These are phyloP conservation scores for Corydoras sp. DNA, from an alignment of 2,113 vertebrate genomes.

Conservation along the genomic window DNA sequence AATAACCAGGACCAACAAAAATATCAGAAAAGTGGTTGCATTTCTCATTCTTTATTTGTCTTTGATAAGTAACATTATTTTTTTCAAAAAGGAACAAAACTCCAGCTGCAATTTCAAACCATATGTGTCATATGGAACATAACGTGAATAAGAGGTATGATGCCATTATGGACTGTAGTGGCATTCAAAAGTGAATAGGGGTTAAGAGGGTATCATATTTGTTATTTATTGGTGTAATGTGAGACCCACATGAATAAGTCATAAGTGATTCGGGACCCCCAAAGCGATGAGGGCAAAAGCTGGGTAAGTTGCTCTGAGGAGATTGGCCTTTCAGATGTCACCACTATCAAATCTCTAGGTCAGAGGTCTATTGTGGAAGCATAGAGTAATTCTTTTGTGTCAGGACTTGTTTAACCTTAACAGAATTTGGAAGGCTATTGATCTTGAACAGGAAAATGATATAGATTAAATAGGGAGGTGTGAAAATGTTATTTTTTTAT, in stretches of 20 bases:
- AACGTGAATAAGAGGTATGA: slow-evolving; percentile 33
- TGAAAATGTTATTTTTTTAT: too few species aligned
- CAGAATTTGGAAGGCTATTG: neutral
- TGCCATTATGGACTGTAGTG: slow-evolving; percentile 23
- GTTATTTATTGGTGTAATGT: slow-evolving; percentile 50
- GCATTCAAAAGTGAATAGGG: slow-evolving; percentile 32
- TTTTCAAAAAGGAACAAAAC: neutral
- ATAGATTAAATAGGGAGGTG: neutral
- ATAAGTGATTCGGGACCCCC: slow-evolving; percentile 52
- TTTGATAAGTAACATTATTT: neutral
- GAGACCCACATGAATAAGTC: slow-evolving; percentile 59
- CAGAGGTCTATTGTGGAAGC: slow-evolving; percentile 50
- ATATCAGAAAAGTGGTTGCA: slow-evolving; percentile 6
- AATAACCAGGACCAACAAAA: slow-evolving; percentile 1
- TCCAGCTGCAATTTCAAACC: slow-evolving; percentile 10
- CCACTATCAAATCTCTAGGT: slow-evolving; percentile 50
- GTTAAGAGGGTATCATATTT: slow-evolving; percentile 52
- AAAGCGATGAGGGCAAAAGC: slow-evolving; percentile 32
- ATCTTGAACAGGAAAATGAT: neutral
- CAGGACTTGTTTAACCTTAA: slow-evolving; percentile 18
- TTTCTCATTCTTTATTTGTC: slow-evolving; percentile 20
- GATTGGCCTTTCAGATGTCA: slow-evolving; percentile 61
- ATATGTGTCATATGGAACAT: slow-evolving; percentile 22
- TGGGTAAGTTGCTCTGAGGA: slow-evolving; percentile 49
- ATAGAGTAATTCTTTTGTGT: slow-evolving; percentile 9